phyloP scores from a whole-genome alignment of 2,113 vertebrate species.

The Copsychus sechellarum region DNA sequence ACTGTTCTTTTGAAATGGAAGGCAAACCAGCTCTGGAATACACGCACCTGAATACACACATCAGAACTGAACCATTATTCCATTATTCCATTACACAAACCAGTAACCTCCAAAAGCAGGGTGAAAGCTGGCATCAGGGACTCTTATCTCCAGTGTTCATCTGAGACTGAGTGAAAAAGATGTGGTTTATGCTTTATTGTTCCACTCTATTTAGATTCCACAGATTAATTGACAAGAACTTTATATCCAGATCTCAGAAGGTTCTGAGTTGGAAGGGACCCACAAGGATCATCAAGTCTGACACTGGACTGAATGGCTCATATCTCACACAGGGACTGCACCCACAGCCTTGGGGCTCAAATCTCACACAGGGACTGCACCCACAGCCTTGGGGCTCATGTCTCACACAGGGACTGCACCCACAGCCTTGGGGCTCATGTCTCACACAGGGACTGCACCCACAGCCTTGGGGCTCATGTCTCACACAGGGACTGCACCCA shows the following conservation, averaged over 20 bases:
- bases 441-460: neutral
- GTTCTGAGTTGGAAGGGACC: neutral
- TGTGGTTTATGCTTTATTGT: neutral
- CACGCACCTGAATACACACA: neutral
- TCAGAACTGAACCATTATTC: neutral
- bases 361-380: neutral
- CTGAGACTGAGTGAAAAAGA: neutral
- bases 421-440: neutral
- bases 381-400: neutral
- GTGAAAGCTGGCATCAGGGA: neutral
- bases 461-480: neutral
- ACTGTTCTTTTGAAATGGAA: neutral
- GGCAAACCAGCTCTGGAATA: neutral
- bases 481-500: neutral
- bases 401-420: neutral
- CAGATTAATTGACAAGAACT: neutral
- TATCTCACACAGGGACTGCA: neutral
- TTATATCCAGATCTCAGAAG: neutral
- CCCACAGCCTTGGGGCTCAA: neutral
- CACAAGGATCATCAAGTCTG: neutral
- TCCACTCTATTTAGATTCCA: neutral
- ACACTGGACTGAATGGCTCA: neutral
- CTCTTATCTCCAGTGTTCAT: neutral
- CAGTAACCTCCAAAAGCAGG: neutral
- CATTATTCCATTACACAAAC: neutral